Evolutionary conservation across 2,113 vertebrate species (phyloP).

Genomic region (Corythoichthys intestinalis): DNA sequence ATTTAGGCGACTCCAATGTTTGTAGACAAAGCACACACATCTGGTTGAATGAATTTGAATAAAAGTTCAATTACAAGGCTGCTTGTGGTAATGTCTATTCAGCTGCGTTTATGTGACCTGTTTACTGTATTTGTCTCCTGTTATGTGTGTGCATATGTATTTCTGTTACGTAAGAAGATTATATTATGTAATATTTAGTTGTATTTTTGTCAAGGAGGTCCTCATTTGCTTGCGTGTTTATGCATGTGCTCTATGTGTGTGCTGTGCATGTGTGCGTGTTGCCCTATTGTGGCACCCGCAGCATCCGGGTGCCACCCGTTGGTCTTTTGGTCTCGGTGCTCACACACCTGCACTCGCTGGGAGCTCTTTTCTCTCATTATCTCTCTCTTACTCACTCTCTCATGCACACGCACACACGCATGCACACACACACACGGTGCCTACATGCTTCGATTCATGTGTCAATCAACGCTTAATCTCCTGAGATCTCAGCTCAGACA

Average conservation of each 20-base stretch:
- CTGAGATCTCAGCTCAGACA: not conserved
- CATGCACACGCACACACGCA: not conserved
- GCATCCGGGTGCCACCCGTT: slow-evolving; percentile 26
- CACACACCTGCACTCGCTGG: slow-evolving; percentile 2
- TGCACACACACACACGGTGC: slow-evolving; percentile 10
- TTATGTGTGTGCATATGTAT: slow-evolving; percentile 19
- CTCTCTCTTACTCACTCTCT: not conserved
- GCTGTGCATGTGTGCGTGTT: slow-evolving; percentile 10
- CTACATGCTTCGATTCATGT: not conserved
- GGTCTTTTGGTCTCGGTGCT: slow-evolving; percentile 7
- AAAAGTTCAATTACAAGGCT: slow-evolving; percentile 1
- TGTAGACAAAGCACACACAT: too few species aligned
- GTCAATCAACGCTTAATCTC: not conserved
- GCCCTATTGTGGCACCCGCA: slow-evolving; percentile 2
- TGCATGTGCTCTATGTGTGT: slow-evolving; percentile 15
- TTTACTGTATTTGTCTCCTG: slow-evolving; percentile 24
- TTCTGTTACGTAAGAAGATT: slow-evolving; percentile 68
- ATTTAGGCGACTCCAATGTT: not conserved
- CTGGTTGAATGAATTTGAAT: not conserved
- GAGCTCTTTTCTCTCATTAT: slow-evolving; percentile 8
- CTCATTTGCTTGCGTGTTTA: slow-evolving; percentile 24
- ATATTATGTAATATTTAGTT: slow-evolving; percentile 64
- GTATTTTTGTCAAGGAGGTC: slow-evolving; percentile 24
- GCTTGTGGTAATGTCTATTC: slow-evolving; percentile 12
- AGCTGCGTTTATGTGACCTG: slow-evolving; percentile 14